phyloP scores from a whole-genome alignment of 2,797 vertebrate species.

The Malacoraja senta region DNA sequence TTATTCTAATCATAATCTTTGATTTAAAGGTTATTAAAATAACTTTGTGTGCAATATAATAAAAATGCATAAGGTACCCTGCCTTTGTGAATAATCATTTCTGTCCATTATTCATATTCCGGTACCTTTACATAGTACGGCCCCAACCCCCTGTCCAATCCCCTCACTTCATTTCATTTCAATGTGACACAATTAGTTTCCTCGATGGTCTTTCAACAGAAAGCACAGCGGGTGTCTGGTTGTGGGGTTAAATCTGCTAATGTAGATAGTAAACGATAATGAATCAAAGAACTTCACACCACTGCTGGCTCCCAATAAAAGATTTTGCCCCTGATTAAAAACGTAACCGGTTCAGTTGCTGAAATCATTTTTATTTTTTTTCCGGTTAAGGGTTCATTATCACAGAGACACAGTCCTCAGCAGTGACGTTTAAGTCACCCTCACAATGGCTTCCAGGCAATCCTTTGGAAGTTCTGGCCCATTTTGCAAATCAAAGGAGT shows the following conservation, averaged over 20 bases:
- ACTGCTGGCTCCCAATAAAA: background rate
- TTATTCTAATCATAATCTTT: conserved; percentile 31
- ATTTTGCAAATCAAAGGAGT: too few relatives aligned
- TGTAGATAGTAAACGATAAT: background rate
- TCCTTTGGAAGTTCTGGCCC: too few relatives aligned
- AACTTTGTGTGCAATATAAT: conserved; percentile 18
- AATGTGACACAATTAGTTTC: conserved; percentile 21
- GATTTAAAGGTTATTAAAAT: conserved; percentile 32
- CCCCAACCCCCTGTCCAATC: background rate
- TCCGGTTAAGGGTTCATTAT: background rate
- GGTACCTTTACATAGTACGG: background rate
- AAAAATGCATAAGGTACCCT: conserved; percentile 27
- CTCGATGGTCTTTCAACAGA: background rate
- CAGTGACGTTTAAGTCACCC: too few relatives aligned
- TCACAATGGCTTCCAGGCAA: too few relatives aligned
- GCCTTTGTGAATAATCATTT: conserved; percentile 29
- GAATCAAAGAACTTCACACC: background rate
- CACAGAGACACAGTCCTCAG: too few relatives aligned
- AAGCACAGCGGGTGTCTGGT: background rate
- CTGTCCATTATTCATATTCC: conserved; percentile 26
- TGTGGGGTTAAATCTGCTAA: conserved; percentile 5
- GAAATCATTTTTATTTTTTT: background rate
- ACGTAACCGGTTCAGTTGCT: background rate
- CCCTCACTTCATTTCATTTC: conserved; percentile 4
- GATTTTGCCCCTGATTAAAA: conserved; percentile 19